These are phyloP conservation scores for Gibbula magus DNA, from an alignment of 2,888 invertebrate species.

Conservation along the genomic window DNA sequence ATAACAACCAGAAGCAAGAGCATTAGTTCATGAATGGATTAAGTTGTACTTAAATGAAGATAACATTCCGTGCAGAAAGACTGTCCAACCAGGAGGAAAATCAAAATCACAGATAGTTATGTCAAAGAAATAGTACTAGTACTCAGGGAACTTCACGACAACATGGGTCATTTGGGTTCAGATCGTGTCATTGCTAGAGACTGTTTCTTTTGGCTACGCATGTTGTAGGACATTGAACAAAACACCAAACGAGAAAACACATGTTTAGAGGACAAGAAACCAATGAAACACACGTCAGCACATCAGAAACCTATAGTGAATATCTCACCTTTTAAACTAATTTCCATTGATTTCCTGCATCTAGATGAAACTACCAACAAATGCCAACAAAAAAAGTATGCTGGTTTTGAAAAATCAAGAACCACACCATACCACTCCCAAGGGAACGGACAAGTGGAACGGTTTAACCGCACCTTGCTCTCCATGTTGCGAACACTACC, in stretches of 20 bases:
- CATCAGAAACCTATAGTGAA: not conserved
- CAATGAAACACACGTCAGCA: not conserved
- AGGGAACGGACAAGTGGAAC: slow-evolving; percentile 22
- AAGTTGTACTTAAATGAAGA: not conserved
- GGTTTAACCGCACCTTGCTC: slow-evolving; percentile 21
- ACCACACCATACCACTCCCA: slow-evolving; percentile 16
- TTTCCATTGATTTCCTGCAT: slow-evolving; percentile 11
- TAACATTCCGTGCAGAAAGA: not conserved
- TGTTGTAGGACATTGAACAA: slow-evolving; percentile 11
- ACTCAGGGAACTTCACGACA: not conserved
- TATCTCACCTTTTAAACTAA: not conserved
- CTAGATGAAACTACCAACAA: slow-evolving; percentile 21
- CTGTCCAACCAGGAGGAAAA: not conserved
- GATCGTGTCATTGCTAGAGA: not conserved
- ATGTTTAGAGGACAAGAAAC: slow-evolving; percentile 9
- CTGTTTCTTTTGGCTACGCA: slow-evolving; percentile 16
- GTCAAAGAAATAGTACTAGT: not conserved
- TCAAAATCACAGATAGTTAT: not conserved
- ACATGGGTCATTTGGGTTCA: not conserved
- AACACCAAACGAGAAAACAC: not conserved
- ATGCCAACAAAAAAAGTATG: not conserved
- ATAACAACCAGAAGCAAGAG: not conserved
- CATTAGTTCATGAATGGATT: not conserved
- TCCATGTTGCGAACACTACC: slow-evolving; percentile 11
- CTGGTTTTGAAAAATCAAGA: slow-evolving; percentile 14